Evolutionary conservation across 2,888 invertebrate genomes (phyloP).

Genomic region (Philereme transversata): DNA sequence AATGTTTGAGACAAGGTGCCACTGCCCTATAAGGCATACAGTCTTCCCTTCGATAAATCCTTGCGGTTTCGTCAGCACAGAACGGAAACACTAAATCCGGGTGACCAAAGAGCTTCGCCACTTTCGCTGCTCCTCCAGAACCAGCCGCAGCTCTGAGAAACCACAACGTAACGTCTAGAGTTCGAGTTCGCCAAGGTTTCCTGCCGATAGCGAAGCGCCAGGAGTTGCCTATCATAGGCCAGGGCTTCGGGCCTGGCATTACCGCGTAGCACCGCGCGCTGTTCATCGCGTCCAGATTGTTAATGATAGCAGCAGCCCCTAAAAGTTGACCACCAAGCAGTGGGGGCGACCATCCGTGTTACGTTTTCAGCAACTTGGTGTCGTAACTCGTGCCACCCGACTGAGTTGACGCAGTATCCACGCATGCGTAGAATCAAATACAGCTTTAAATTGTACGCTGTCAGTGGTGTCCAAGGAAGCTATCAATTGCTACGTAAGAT

Average conservation of each 20-base stretch:
- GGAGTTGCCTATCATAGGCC: conserved; percentile 90
- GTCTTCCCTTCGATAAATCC: conserved; percentile 88
- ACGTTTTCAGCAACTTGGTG: conserved; percentile 67
- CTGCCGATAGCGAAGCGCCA: conserved; percentile 89
- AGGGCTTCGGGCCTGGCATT: conserved; percentile 89
- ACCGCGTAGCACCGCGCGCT: conserved; percentile 83
- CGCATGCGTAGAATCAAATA: conserved; percentile 48
- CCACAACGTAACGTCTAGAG: conserved; percentile 79
- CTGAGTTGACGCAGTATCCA: conserved; percentile 52
- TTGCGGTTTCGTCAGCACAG: conserved; percentile 88
- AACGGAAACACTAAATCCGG: conserved; percentile 90
- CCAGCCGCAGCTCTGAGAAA: conserved; percentile 76
- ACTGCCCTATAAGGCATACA: conserved; percentile 88
- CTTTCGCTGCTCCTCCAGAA: conserved; percentile 83
- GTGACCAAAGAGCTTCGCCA: conserved; percentile 89
- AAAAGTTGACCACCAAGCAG: conserved; percentile 52
- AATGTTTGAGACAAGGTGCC: conserved; percentile 89
- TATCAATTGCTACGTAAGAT: conserved; percentile 21
- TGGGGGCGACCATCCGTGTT: conserved; percentile 65
- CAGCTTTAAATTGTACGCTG: conserved; percentile 36
- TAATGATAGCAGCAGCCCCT: conserved; percentile 66
- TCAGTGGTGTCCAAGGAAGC: conserved; percentile 21
- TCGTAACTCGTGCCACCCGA: conserved; percentile 63
- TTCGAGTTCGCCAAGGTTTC: conserved; percentile 79
- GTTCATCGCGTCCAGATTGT: conserved; percentile 65